Evolutionary conservation across 2,113 vertebrate genomes (phyloP), one percentile per base, ranked within the genome.

Genomic region (Dasyornis broadbenti): DNA sequence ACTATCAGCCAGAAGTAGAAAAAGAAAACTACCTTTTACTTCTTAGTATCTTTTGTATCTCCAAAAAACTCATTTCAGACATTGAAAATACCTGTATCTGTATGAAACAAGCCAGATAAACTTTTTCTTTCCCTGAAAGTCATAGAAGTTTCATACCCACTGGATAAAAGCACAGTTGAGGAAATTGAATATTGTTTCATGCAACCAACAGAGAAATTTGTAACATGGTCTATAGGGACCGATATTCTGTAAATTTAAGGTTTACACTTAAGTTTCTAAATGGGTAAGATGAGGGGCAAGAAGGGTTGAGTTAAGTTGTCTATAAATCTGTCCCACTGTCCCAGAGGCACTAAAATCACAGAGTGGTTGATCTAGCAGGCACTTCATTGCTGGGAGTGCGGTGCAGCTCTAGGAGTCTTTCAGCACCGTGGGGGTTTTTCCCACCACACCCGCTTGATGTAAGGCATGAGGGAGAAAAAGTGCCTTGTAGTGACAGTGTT

Each of bases 351-450:
- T 17, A 23, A 9, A 6, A 11, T n/a, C 49, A 24, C 8, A 24
- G 26, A 17, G 24, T 9, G 7, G 9, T 19, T 54, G n/a, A 20
- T 59, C 20, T 15, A 47, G 42, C 4, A 53, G 40, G 15, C 4
- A 23, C 3, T 72, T 69, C 52, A 56, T 9, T 3, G 1, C 27
- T 27, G 9, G 7, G 7, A 64, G 23, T 14, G 13, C 11, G 50
- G 11, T 10, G 28, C 11, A 8, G 9, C 17, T 39, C 47, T 3
- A 37, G 35, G 42, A 52, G 13, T 8, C 47, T 60, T 47, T 18
- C 59, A 78, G n/a, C 15, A 37, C 7, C 0, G 0, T 12, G 16
- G 17, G 10, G 4, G 0, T 53, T 79, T 79, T 69, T 33, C 17
- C 6, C n/a, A 23, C 27, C 20, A 22, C 3, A 3, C 2, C 16